Evolutionary conservation across 2,888 invertebrate genomes (phyloP), one percentile per base, ranked within the genome.

Genomic region (Brachyptera risi): DNA sequence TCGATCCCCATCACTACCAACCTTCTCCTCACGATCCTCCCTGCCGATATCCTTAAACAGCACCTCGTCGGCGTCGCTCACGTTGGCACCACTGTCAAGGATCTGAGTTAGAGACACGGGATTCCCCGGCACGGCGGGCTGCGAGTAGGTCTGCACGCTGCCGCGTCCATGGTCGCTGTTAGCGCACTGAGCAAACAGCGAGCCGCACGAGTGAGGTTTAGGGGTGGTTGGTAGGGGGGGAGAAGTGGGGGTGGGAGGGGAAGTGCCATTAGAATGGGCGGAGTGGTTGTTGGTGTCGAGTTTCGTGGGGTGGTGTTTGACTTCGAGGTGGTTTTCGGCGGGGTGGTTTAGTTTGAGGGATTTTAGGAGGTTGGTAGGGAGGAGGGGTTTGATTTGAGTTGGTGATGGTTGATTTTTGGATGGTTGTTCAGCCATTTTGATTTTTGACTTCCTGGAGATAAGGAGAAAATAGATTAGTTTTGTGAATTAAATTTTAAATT

Each of bases 181-280:
- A 17, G 42, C 50, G 68, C 77, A 77, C 69, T 76, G 75, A 47
- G 75, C 77, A 69, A 73, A 76, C 58, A 76, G 68, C 67, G 76
- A 76, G 64, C 76, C 76, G 69, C 76, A 77, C 67, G 75, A 74
- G 72, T 75, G 75, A 15, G 54, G 27, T 13, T 23, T 35, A 19
- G 59, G 3, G n/a, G 31, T 23, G 1, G 17, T 21, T n/a, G 37
- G 11, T 2, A 17, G 15, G 13, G 50, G 27, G 21, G 57, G 24
- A 9, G 19, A n/a, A 40, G 40, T 7, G 3, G 40, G 24, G 26
- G 57, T 13, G 24, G 42, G 17, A 11, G 38, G 15, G 15, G 35
- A 19, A 4, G 19, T 1, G 42, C 19, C 11, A 42, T 40, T 40
- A 2, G 44, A 31, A 4, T 44, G 31, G 26, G 56, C 31, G 59